These are phyloP conservation scores for Polia nebulosa DNA, from an alignment of 2,888 invertebrate species.

Conservation along the genomic window DNA sequence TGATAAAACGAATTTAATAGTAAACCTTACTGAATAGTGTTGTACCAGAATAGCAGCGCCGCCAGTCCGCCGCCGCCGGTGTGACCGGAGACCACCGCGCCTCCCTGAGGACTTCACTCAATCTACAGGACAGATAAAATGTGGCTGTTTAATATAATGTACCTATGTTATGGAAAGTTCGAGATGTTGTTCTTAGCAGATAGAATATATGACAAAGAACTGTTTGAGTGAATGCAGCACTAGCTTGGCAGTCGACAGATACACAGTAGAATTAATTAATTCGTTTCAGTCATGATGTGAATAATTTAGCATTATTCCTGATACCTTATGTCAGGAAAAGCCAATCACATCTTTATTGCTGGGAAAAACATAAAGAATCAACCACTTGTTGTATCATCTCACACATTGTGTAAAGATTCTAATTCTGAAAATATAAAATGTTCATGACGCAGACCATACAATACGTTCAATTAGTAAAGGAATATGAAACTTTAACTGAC, in stretches of 20 bases:
- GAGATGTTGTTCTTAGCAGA: background rate
- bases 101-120: conserved; percentile 45
- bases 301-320: no score
- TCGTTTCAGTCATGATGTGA: background rate
- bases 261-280: background rate
- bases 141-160: conserved; percentile 23
- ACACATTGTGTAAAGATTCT: no score
- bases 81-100: conserved; percentile 13
- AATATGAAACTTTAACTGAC: conserved; percentile 7
- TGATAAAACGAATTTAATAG: background rate
- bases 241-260: no score
- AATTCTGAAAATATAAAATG: no score
- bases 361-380: no score
- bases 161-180: background rate
- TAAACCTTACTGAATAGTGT: background rate
- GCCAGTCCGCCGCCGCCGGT: conserved; percentile 19
- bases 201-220: background rate
- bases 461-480: background rate
- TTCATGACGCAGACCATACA: background rate
- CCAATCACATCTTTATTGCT: no score
- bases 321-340: no score
- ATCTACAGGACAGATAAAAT: conserved; percentile 46
- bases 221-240: background rate
- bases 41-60: conserved; percentile 47
- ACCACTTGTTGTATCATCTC: no score